These are phyloP conservation scores for Paramormyrops kingsleyae DNA, from an alignment of 2,113 vertebrate species.

Conservation along the genomic window DNA sequence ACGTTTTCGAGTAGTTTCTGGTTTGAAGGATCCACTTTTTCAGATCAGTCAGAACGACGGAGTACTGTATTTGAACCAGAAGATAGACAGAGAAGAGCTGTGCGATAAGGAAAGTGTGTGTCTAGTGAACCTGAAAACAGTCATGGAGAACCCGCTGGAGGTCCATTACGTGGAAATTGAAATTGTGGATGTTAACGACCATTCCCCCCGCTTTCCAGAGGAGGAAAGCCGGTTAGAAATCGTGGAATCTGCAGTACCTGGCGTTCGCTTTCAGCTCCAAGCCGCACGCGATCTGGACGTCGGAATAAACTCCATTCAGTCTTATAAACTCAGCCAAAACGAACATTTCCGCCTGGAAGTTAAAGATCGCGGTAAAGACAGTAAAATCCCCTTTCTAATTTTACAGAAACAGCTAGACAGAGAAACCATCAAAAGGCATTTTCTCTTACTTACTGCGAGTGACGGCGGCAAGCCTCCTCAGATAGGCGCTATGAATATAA, in stretches of 20 bases:
- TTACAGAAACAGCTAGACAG: conserved; percentile 47
- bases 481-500: conserved; percentile 33
- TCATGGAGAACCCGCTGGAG: conserved; percentile 55
- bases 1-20: conserved; percentile 52
- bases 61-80: conserved; percentile 40
- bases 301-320: conserved; percentile 44
- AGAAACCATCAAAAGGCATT: conserved; percentile 37
- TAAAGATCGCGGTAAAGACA: conserved; percentile 39
- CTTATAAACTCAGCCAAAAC: conserved; percentile 46
- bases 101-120: conserved; percentile 48
- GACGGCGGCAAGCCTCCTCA: conserved; percentile 39
- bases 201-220: conserved; percentile 46
- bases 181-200: conserved; percentile 58
- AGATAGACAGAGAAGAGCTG: conserved; percentile 57
- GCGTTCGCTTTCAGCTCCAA: conserved; percentile 44
- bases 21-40: conserved; percentile 41
- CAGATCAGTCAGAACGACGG: conserved; percentile 52
- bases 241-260: conserved; percentile 31
- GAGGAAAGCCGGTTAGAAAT: conserved; percentile 46
- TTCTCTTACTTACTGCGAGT: conserved; percentile 32
- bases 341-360: conserved; percentile 51
- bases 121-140: conserved; percentile 36
- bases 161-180: conserved; percentile 52
- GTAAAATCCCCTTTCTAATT: conserved; percentile 44
- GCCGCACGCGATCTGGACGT: conserved; percentile 45